A percentile compares a stretch with the other conserved stretches of the same genome.
Evolutionary conservation across 1,140 invertebrate species (phyloP).

Genomic region (Drosophila leontia): DNA sequence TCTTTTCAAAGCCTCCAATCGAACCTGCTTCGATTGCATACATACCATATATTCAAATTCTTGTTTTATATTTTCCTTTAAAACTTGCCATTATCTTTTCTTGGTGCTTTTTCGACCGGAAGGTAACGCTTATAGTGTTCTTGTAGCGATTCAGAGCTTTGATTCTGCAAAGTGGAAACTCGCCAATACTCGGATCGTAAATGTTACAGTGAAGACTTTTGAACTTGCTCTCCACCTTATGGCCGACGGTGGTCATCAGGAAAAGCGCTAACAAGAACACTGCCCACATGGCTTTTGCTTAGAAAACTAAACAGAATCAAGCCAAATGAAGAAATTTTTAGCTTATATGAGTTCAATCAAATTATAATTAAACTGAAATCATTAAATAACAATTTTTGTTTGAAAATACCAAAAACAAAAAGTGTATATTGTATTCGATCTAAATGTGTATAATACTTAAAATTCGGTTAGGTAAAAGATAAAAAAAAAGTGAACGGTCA

Average conservation of each 20-base stretch:
- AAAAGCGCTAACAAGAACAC: not conserved
- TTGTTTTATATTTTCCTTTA: not conserved
- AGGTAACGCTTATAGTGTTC: slow-evolving; percentile 25
- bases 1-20: slow-evolving; percentile 8
- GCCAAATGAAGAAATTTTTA: not conserved
- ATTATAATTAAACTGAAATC: not conserved
- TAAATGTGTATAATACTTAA: not conserved
- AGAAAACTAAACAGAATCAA: not conserved
- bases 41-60: not conserved
- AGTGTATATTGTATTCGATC: not conserved
- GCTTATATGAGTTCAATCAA: not conserved
- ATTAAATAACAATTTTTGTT: not conserved
- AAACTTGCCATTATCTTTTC: slow-evolving; percentile 1
- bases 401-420: not conserved
- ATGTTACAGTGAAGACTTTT: slow-evolving; percentile 22
- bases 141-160: slow-evolving; percentile 26
- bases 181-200: not conserved
- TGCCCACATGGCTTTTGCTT: not conserved
- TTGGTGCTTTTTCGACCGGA: not conserved
- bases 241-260: not conserved
- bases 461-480: not conserved
- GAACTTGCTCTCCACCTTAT: slow-evolving; percentile 16
- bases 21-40: not conserved
- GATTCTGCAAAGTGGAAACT: slow-evolving; percentile 22
- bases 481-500: too few species aligned